These are phyloP conservation scores for Poeciliopsis turneri DNA, from an alignment of 2,797 vertebrate species.

Conservation along the genomic window DNA sequence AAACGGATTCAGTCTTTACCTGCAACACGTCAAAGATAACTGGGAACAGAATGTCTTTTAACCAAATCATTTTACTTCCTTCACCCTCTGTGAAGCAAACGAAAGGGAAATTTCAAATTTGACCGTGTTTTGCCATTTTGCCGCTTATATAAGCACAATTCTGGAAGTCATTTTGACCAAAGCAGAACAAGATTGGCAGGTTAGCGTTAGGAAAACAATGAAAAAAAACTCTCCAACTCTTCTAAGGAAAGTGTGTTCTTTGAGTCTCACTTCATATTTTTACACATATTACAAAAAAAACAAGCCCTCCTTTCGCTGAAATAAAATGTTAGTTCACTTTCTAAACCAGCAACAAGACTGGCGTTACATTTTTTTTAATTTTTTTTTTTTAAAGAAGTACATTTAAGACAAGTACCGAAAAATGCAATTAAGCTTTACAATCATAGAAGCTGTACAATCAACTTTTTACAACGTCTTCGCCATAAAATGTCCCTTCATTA, in stretches of 20 bases:
- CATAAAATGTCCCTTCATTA: conserved; percentile 26
- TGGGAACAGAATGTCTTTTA: neutral
- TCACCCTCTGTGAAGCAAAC: neutral
- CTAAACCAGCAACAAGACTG: conserved; percentile 8
- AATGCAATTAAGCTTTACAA: conserved; percentile 35
- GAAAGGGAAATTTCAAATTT: neutral
- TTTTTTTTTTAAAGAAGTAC: conserved; percentile 13
- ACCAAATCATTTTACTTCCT: neutral
- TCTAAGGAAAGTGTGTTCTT: neutral
- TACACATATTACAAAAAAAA: neutral
- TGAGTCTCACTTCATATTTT: neutral
- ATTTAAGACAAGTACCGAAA: conserved; percentile 20
- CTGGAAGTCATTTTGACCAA: neutral
- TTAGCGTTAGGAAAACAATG: neutral
- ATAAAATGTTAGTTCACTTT: conserved; percentile 6
- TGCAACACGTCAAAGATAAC: neutral
- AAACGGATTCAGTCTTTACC: neutral
- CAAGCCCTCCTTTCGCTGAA: conserved; percentile 14
- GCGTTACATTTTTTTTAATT: neutral
- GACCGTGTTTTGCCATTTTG: neutral
- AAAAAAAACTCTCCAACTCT: conserved; percentile 1
- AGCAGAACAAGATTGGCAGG: neutral
- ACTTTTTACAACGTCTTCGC: conserved; percentile 3
- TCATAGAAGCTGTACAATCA: conserved; percentile 38
- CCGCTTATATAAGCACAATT: neutral